Percentiles rank a stretch among this genome's conserved stretches.
Conservation (phyloP, 2,113 vertebrate genomes). For the Pseudolaguvia tuberculata region DNA sequence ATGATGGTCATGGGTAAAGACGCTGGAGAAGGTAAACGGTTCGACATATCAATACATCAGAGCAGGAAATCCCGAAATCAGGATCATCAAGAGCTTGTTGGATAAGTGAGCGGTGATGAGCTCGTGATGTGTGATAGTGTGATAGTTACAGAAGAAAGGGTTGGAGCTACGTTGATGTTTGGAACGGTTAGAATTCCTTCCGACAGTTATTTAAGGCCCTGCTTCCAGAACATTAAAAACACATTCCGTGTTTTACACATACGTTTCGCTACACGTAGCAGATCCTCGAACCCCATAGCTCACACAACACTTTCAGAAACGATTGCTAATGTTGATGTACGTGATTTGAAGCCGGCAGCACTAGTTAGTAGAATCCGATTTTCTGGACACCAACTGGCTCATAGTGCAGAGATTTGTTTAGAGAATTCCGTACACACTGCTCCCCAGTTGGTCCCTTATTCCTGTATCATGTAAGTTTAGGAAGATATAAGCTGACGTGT, state of each 20-base stretch:
- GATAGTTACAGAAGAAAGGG: constrained; percentile 37
- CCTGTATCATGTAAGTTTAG: not conserved
- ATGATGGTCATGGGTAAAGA: not conserved
- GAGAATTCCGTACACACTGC: not conserved
- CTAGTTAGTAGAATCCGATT: not conserved
- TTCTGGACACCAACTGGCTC: constrained; percentile 8
- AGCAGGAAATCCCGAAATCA: not conserved
- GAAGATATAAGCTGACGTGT: not conserved
- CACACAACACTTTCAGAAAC: not conserved
- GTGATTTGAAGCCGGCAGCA: not conserved
- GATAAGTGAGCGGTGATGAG: not conserved
- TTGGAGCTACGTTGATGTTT: constrained; percentile 42
- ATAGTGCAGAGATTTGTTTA: not conserved
- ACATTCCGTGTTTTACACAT: constrained; percentile 34
- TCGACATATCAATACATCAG: not conserved
- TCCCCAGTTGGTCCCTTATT: too few species aligned
- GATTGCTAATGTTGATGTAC: not conserved
- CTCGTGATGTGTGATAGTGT: constrained; percentile 21
- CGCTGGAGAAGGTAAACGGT: not conserved
- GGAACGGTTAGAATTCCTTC: constrained; percentile 33
- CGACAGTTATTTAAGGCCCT: constrained; percentile 8
- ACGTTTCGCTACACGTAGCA: constrained; percentile 35
- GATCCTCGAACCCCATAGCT: constrained; percentile 18
- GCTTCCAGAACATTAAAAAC: constrained; percentile 45
- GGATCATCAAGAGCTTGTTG: not conserved